Evolutionary conservation across 2,888 invertebrate genomes (phyloP).

Genomic region (Scelioninae gen. 1): DNA sequence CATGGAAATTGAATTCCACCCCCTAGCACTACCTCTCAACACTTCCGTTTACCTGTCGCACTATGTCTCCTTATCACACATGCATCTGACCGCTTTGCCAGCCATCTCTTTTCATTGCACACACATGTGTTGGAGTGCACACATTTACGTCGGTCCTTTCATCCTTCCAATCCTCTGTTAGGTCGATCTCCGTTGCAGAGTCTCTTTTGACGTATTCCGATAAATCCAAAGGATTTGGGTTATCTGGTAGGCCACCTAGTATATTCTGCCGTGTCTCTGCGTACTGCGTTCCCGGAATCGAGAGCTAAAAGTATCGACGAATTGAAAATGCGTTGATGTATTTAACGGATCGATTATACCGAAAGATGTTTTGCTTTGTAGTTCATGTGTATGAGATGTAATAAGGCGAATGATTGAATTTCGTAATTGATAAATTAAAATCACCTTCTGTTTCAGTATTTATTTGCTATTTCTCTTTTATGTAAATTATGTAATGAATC

Average conservation of each 20-base stretch:
- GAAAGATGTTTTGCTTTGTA: slow-evolving; percentile 44
- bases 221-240: slow-evolving; percentile 74
- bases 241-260: slow-evolving; percentile 69
- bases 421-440: no score
- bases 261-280: slow-evolving; percentile 56
- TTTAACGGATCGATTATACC: slow-evolving; percentile 47
- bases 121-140: slow-evolving; percentile 9
- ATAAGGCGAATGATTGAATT: no score
- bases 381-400: no score
- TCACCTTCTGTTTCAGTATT: no score
- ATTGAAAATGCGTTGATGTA: slow-evolving; percentile 49
- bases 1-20: slow-evolving; percentile 80
- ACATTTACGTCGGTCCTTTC: slow-evolving; percentile 61
- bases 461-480: no score
- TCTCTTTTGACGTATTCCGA: slow-evolving; percentile 71
- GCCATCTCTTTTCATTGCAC: slow-evolving; percentile 44
- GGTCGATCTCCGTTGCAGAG: slow-evolving; percentile 60
- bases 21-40: slow-evolving; percentile 73
- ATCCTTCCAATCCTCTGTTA: slow-evolving; percentile 62
- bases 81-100: slow-evolving; percentile 44
- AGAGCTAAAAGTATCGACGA: slow-evolving; percentile 42
- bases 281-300: slow-evolving; percentile 22
- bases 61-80: slow-evolving; percentile 54
- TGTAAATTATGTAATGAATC: no score
- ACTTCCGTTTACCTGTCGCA: slow-evolving; percentile 68